Conservation (phyloP, 2,113 vertebrate genomes). For the Anser brachyrhynchus region DNA sequence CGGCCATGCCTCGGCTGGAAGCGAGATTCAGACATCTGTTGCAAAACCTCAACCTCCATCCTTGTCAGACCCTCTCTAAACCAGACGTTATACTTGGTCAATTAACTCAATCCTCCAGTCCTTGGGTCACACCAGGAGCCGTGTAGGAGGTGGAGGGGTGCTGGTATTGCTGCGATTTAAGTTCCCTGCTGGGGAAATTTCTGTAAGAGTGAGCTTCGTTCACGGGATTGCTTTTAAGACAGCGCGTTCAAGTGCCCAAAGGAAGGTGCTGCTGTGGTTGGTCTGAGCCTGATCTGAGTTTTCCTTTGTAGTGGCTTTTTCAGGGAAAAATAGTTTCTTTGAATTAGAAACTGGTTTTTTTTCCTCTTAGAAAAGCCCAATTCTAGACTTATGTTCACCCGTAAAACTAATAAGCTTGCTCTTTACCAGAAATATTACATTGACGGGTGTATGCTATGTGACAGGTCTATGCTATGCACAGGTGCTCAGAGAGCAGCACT, state of each 20-base stretch:
- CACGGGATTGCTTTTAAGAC: not conserved
- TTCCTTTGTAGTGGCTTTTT: not conserved
- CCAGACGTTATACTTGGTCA: not conserved
- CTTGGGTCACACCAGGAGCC: not conserved
- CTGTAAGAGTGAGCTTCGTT: not conserved
- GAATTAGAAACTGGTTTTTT: not conserved
- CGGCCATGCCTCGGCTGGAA: not conserved
- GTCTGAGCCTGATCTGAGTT: not conserved
- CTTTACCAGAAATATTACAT: not conserved
- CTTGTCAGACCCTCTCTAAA: not conserved
- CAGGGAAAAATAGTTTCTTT: not conserved
- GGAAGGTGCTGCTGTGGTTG: not conserved
- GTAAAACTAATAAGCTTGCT: not conserved
- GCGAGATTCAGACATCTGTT: not conserved
- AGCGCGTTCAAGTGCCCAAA: not conserved
- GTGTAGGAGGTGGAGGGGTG: not conserved
- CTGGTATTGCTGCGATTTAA: not conserved
- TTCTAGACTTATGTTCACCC: not conserved
- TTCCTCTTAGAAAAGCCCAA: not conserved
- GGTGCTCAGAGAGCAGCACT: not conserved
- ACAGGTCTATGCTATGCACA: not conserved
- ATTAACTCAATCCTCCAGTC: not conserved
- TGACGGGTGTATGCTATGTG: not conserved
- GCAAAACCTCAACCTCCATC: not conserved
- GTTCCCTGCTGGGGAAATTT: not conserved